These are phyloP conservation scores for Melanotaenia boesemani DNA, from an alignment of 2,797 vertebrate genomes.

Conservation along the genomic window DNA sequence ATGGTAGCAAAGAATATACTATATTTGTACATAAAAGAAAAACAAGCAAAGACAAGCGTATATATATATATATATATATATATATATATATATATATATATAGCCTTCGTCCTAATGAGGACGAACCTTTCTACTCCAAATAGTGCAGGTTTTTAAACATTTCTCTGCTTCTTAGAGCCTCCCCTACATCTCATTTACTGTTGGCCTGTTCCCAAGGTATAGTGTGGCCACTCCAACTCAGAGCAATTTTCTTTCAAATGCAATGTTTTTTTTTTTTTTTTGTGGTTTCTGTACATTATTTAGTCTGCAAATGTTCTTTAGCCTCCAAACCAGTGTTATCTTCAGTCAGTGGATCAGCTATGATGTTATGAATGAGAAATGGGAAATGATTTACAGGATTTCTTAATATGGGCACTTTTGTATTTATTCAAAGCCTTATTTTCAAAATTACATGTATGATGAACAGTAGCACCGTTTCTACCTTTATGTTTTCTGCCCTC, in stretches of 20 bases:
- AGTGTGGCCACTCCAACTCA: constrained; percentile 48
- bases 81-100: not conserved
- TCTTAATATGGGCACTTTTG: not conserved
- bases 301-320: constrained; percentile 32
- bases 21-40: not conserved
- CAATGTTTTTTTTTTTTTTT: constrained; percentile 13
- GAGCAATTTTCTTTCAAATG: constrained; percentile 38
- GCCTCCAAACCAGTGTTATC: constrained; percentile 31
- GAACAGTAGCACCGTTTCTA: constrained; percentile 8
- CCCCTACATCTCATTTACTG: constrained; percentile 29
- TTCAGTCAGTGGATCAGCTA: constrained; percentile 24
- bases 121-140: constrained; percentile 23
- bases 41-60: constrained; percentile 1
- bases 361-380: not conserved
- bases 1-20: not conserved
- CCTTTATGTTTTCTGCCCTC: constrained; percentile 7
- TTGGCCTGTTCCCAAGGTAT: constrained; percentile 43
- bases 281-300: constrained; percentile 40
- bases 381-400: not conserved
- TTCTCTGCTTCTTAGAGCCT: constrained; percentile 26
- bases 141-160: constrained; percentile 37
- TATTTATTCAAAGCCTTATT: not conserved
- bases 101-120: not conserved
- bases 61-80: not conserved
- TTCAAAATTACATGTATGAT: not conserved